Evolutionary conservation across 2,888 invertebrate genomes (phyloP).

Genomic region (Sericinus montela): DNA sequence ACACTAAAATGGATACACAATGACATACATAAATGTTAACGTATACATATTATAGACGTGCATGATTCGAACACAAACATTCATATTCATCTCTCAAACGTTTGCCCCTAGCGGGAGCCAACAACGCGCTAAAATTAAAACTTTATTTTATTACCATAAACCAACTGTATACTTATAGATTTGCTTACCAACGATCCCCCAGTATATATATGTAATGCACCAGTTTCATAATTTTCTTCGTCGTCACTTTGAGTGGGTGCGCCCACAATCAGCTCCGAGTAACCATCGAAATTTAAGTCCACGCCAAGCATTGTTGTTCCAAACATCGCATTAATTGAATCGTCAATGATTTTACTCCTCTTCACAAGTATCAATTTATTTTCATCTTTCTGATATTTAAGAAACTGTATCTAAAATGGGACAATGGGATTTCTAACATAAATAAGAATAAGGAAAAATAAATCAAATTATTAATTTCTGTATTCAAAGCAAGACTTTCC

Average conservation of each 20-base stretch:
- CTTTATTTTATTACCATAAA: no score
- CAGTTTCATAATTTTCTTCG: conserved; percentile 57
- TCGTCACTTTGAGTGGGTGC: conserved; percentile 63
- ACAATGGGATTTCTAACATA: no score
- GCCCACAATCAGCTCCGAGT: conserved; percentile 79
- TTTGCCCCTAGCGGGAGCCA: no score
- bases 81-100: no score
- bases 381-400: conserved; percentile 19
- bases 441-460: not conserved
- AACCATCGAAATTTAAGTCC: conserved; percentile 74
- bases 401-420: conserved; percentile 29
- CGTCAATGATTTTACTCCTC: conserved; percentile 17
- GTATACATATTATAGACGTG: no score
- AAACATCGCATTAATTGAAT: conserved; percentile 73
- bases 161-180: not conserved
- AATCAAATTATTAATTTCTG: no score
- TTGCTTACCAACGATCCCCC: conserved; percentile 36
- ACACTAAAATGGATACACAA: no score
- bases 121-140: no score
- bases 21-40: no score
- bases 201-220: conserved; percentile 72
- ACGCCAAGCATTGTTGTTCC: conserved; percentile 66
- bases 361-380: not conserved
- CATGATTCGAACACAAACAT: no score
- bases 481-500: no score